phyloP scores from a whole-genome alignment of 1,140 invertebrate genomes.

The Belonocnema kinseyi region DNA sequence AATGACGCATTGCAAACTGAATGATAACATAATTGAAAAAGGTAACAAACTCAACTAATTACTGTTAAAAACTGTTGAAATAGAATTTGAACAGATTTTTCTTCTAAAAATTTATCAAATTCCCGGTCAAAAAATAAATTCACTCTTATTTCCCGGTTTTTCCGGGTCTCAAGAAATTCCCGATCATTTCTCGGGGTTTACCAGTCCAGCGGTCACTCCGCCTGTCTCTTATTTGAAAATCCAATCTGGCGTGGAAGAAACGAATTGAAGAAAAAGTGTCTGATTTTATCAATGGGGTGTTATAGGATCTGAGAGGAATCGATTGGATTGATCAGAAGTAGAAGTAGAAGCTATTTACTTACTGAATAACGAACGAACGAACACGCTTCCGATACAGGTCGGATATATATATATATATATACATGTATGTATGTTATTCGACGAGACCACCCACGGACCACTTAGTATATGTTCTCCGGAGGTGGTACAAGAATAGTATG shows the following conservation, averaged over 20 bases:
- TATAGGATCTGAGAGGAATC: slow-evolving; percentile 8
- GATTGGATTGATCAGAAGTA: background rate
- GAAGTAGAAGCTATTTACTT: background rate
- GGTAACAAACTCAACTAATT: no score
- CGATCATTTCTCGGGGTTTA: no score
- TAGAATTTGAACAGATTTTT: no score
- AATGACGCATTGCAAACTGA: no score
- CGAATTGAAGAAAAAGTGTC: background rate
- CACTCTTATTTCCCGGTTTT: no score
- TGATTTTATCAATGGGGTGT: background rate
- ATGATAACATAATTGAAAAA: no score
- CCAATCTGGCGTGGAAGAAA: background rate
- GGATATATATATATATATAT: background rate
- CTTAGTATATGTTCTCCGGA: background rate
- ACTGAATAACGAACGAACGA: background rate
- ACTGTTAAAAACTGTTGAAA: no score
- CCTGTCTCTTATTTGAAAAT: no score
- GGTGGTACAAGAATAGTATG: slow-evolving; percentile 6
- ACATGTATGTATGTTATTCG: background rate
- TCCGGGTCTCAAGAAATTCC: no score
- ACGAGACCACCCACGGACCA: slow-evolving; percentile 6
- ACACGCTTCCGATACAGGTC: background rate
- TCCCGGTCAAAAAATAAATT: no score
- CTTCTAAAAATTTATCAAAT: no score
- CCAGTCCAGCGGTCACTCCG: no score